Percentiles rank a stretch among this genome's conserved stretches.
These are phyloP conservation scores for Margarornis squamiger DNA, from an alignment of 2,797 vertebrate genomes.

Conservation along the genomic window DNA sequence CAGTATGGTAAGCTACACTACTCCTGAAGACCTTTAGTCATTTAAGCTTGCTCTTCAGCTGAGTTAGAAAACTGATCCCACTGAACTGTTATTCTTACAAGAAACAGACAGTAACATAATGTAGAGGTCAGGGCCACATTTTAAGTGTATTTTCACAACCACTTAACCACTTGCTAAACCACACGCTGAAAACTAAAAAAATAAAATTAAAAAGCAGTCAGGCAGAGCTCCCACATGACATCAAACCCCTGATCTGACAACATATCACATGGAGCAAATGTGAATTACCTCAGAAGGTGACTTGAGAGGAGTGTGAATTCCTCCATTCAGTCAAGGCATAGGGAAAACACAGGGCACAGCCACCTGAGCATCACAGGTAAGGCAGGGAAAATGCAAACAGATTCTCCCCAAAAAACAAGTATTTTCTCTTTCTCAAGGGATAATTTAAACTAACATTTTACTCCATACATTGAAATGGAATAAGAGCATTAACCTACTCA, in stretches of 20 bases:
- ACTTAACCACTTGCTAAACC: not conserved
- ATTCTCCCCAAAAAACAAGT: not conserved
- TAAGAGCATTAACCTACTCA: not conserved
- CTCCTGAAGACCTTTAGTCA: not conserved
- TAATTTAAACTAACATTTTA: not conserved
- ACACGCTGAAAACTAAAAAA: not conserved
- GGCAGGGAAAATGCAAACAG: not conserved
- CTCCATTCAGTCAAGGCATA: not conserved
- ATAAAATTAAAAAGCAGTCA: not conserved
- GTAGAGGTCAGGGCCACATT: not conserved
- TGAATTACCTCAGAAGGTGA: not conserved
- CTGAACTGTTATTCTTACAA: not conserved
- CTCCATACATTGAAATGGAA: not conserved
- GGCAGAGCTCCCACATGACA: not conserved
- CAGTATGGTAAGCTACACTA: not conserved
- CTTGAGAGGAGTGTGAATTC: not conserved
- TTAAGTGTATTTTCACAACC: not conserved
- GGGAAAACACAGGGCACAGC: not conserved
- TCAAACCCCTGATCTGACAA: not conserved
- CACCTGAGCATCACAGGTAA: not conserved
- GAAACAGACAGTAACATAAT: not conserved
- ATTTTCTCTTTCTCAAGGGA: not conserved
- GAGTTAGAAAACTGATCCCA: not conserved
- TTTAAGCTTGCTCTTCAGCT: not conserved
- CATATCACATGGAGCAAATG: fast-evolving